A percentile compares a stretch with the other conserved stretches of the same genome.
phyloP scores from a whole-genome alignment of 2,113 vertebrate genomes.

The Actenoides lindsayi region DNA sequence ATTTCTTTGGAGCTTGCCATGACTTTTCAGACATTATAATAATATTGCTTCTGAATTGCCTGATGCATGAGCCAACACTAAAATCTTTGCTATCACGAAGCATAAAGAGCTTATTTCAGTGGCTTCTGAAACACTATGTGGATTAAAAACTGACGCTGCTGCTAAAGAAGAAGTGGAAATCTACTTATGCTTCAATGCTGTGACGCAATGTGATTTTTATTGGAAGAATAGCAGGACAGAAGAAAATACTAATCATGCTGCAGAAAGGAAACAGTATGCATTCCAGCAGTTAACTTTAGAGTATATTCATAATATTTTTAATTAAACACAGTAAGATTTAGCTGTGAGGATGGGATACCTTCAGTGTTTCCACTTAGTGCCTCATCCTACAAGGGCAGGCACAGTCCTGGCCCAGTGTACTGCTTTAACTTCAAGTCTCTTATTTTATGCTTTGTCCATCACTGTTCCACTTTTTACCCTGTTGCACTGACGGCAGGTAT shows the following conservation, averaged over 20 bases:
- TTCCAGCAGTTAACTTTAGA: not conserved
- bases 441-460: not conserved
- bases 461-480: not conserved
- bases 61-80: not conserved
- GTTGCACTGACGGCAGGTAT: not conserved
- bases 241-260: not conserved
- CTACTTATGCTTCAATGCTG: slow-evolving; percentile 5
- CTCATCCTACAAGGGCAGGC: not conserved
- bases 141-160: slow-evolving; percentile 45
- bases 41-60: not conserved
- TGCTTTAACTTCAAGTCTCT: not conserved
- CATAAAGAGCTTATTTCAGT: slow-evolving; percentile 49
- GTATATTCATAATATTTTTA: not conserved
- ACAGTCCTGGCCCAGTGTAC: not conserved
- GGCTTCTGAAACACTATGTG: not conserved
- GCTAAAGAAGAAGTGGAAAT: slow-evolving; percentile 19
- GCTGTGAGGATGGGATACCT: not conserved
- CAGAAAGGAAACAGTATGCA: not conserved
- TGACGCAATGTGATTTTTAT: not conserved
- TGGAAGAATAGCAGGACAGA: not conserved
- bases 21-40: not conserved
- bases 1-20: not conserved
- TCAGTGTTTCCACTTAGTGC: not conserved
- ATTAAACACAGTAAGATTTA: not conserved
- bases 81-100: slow-evolving; percentile 8